These are phyloP conservation scores for Erythrocebus patas DNA, from an alignment of 2,113 vertebrate species.

Conservation along the genomic window DNA sequence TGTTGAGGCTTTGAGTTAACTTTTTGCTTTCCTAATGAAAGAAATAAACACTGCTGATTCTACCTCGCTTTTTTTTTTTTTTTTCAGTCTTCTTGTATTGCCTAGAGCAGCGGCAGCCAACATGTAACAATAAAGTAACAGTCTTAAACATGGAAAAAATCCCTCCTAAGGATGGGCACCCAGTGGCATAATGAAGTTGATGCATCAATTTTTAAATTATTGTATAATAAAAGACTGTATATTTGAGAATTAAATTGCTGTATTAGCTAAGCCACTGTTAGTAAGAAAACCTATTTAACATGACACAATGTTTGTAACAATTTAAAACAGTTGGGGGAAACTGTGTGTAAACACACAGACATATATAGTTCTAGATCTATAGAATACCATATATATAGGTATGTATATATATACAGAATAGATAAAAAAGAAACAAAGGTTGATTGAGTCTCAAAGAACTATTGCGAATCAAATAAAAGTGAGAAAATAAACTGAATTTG, in stretches of 20 bases:
- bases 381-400: background rate
- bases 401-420: background rate
- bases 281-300: background rate
- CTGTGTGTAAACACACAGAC: background rate
- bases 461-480: background rate
- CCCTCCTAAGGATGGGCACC: background rate
- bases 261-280: background rate
- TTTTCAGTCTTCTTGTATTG: background rate
- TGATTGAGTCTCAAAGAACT: background rate
- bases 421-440: background rate
- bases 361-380: background rate
- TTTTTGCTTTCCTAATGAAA: background rate
- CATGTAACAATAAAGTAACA: background rate
- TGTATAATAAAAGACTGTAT: background rate
- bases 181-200: background rate
- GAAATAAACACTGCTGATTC: background rate
- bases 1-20: background rate
- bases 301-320: background rate
- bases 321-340: background rate
- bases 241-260: background rate
- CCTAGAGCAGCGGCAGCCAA: background rate
- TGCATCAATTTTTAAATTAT: background rate
- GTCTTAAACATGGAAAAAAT: background rate
- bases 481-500: background rate
- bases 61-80: background rate